Percentiles rank a stretch among this genome's conserved stretches.
Conservation (phyloP, 1,140 invertebrate species). For the Cyclargus thomasi region DNA sequence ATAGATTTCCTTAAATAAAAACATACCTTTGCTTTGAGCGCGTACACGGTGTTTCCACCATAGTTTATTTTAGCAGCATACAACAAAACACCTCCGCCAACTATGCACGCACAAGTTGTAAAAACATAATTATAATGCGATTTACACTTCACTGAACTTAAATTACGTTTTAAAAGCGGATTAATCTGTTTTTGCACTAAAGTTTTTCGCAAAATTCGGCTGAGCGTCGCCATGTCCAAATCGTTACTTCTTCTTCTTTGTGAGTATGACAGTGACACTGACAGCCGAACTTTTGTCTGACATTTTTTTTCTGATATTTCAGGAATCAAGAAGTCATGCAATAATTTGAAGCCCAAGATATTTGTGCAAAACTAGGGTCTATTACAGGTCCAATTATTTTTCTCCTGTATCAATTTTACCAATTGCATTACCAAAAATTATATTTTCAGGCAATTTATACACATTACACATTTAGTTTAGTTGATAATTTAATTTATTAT, state of each 20-base stretch:
- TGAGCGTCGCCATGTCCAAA: slow-evolving; percentile 64
- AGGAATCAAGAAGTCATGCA: no score
- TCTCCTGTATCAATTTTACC: no score
- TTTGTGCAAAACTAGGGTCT: no score
- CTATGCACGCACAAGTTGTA: slow-evolving; percentile 59
- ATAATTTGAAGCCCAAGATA: no score
- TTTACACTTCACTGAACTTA: slow-evolving; percentile 45
- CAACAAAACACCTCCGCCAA: slow-evolving; percentile 48
- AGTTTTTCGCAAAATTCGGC: slow-evolving; percentile 55
- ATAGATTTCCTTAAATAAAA: slow-evolving; percentile 26
- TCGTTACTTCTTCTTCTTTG: slow-evolving; percentile 58
- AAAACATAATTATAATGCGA: slow-evolving; percentile 46
- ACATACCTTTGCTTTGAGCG: slow-evolving; percentile 64
- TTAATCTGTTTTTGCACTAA: slow-evolving; percentile 53
- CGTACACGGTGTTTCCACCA: slow-evolving; percentile 51
- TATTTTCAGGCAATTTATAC: no score
- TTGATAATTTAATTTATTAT: no score
- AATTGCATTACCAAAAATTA: no score
- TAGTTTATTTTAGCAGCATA: slow-evolving; percentile 48
- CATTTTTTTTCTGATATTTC: no score
- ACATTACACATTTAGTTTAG: no score
- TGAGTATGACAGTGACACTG: slow-evolving; percentile 24
- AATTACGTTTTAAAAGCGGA: slow-evolving; percentile 46
- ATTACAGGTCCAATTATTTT: no score
- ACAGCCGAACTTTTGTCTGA: no score